Conservation (phyloP, 2,113 vertebrate species). For the Clarias macrocephalus region DNA sequence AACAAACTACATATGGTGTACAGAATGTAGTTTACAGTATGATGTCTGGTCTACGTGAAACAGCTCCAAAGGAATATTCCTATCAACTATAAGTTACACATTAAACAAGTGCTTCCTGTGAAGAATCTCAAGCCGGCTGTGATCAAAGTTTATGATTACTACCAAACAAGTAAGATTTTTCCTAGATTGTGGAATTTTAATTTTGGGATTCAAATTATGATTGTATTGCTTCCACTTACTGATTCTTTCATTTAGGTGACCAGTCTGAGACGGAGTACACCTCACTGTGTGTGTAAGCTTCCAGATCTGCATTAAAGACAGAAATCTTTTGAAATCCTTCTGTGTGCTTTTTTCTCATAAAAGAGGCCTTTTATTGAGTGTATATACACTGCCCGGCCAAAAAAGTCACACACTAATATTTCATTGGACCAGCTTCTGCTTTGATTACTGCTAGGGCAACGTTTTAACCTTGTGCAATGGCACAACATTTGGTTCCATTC, state of each 20-base stretch:
- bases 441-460: too few species aligned
- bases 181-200: not conserved
- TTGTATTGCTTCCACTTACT: conserved; percentile 1
- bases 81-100: conserved; percentile 56
- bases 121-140: conserved; percentile 76
- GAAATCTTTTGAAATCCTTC: not conserved
- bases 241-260: conserved; percentile 59
- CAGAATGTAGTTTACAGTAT: not conserved
- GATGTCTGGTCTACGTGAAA: conserved; percentile 16
- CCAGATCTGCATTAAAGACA: not conserved
- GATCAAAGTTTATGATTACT: conserved; percentile 82
- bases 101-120: conserved; percentile 70
- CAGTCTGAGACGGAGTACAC: conserved; percentile 62
- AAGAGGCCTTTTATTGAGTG: not conserved
- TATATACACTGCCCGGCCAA: too few species aligned
- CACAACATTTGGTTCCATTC: too few species aligned
- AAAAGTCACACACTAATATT: too few species aligned
- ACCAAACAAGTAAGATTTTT: conserved; percentile 79
- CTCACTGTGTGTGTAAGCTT: conserved; percentile 51
- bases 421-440: too few species aligned
- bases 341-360: not conserved
- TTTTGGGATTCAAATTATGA: not conserved
- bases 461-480: too few species aligned
- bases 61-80: conserved; percentile 49
- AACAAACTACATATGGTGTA: not conserved